A percentile compares a stretch with the other conserved stretches of the same genome.
Conservation (phyloP, 2,888 invertebrate species). For the Ligdia adustata region DNA sequence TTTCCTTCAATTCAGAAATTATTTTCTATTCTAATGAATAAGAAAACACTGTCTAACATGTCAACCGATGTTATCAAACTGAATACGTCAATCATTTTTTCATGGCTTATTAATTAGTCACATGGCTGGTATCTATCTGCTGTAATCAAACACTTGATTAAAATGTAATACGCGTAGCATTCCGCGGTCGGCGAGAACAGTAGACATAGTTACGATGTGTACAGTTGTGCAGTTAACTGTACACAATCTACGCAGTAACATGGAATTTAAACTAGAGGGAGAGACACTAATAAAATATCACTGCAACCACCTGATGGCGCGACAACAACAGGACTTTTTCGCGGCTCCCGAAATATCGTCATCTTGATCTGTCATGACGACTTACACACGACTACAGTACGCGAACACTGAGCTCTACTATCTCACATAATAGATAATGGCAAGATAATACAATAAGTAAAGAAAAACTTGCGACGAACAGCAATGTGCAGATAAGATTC, state of each 20-base stretch:
- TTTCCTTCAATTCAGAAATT: too few relatives aligned
- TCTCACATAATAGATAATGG: conserved; percentile 59
- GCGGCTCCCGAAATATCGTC: conserved; percentile 37
- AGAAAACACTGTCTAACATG: too few relatives aligned
- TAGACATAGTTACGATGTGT: background rate
- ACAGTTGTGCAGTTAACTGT: too few relatives aligned
- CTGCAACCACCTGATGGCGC: conserved; percentile 12
- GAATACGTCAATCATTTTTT: background rate
- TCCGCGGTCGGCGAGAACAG: background rate
- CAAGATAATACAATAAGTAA: conserved; percentile 70
- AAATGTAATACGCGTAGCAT: background rate
- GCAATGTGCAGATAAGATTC: conserved; percentile 43
- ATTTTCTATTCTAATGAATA: too few relatives aligned
- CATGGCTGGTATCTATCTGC: conserved; percentile 1
- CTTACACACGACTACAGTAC: conserved; percentile 23
- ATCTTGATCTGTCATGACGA: conserved; percentile 44
- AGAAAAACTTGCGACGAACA: conserved; percentile 46
- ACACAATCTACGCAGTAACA: too few relatives aligned
- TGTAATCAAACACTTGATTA: conserved; percentile 9
- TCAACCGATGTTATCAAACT: conserved; percentile 2
- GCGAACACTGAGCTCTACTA: conserved; percentile 44
- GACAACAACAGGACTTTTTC: conserved; percentile 45
- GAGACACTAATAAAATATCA: too few relatives aligned
- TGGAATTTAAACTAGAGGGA: background rate
- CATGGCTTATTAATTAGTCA: conserved; percentile 3